Evolutionary conservation across 1,140 invertebrate genomes (phyloP).

Genomic region (Penaeus vannamei): DNA sequence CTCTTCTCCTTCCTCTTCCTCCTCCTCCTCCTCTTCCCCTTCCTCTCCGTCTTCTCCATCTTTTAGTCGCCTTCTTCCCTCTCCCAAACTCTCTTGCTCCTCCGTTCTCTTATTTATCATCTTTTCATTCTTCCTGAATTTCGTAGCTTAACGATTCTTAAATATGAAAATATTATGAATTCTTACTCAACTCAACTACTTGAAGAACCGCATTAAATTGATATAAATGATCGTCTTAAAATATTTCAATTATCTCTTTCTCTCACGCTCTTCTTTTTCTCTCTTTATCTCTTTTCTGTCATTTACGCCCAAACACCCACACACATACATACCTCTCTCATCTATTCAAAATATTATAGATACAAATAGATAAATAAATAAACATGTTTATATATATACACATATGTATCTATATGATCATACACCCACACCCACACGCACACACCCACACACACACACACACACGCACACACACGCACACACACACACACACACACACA

Average conservation of each 20-base stretch:
- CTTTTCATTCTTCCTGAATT: neutral
- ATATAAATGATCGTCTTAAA: no score
- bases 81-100: neutral
- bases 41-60: neutral
- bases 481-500: neutral
- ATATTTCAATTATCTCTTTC: no score
- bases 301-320: neutral
- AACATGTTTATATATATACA: slow-evolving; percentile 13
- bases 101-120: neutral
- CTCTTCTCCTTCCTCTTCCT: neutral
- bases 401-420: neutral
- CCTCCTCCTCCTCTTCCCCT: neutral
- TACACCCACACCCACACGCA: neutral
- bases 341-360: neutral
- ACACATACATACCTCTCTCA: neutral
- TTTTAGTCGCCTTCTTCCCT: neutral
- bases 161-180: neutral
- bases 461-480: neutral
- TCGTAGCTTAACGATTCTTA: neutral
- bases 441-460: no score
- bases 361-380: neutral
- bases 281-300: neutral
- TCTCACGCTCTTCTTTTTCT: no score
- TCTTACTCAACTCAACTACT: neutral
- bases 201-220: no score